These are phyloP conservation scores for Diarsia mendica DNA, from an alignment of 2,888 invertebrate species.

Conservation along the genomic window DNA sequence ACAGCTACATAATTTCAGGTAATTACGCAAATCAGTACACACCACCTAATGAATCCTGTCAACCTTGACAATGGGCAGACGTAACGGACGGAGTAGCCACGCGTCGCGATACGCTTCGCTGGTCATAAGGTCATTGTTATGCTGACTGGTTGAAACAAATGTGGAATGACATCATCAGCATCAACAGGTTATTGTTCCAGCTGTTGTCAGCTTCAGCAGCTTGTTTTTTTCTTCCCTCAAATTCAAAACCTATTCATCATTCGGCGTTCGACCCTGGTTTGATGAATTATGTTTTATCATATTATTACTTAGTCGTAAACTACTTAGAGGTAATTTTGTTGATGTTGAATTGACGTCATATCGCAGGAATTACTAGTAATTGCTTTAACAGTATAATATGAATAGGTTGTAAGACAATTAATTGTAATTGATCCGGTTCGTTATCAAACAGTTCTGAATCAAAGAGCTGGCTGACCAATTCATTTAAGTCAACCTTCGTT, in stretches of 20 bases:
- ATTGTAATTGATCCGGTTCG: slow-evolving; percentile 14
- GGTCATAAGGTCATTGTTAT: slow-evolving; percentile 66
- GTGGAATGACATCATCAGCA: slow-evolving; percentile 42
- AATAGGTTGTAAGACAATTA: neutral
- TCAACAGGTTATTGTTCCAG: neutral
- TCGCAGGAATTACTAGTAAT: slow-evolving; percentile 4
- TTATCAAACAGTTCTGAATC: neutral
- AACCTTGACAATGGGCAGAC: slow-evolving; percentile 72
- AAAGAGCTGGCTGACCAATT: neutral
- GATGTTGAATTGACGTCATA: slow-evolving; percentile 27
- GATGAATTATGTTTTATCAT: neutral
- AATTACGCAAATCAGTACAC: slow-evolving; percentile 51
- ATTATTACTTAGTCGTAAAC: neutral
- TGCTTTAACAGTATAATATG: slow-evolving; percentile 5
- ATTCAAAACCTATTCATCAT: neutral
- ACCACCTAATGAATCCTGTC: slow-evolving; percentile 65
- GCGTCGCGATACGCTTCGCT: slow-evolving; percentile 65
- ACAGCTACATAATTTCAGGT: slow-evolving; percentile 44
- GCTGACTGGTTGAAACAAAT: slow-evolving; percentile 37
- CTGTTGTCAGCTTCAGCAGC: too few relatives aligned
- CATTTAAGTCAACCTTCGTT: neutral
- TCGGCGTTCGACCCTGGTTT: neutral
- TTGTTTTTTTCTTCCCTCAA: neutral
- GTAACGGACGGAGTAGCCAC: slow-evolving; percentile 67
- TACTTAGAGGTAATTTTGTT: neutral